These are phyloP conservation scores for Drosophila biarmipes DNA, from an alignment of 1,140 invertebrate genomes.

Conservation along the genomic window DNA sequence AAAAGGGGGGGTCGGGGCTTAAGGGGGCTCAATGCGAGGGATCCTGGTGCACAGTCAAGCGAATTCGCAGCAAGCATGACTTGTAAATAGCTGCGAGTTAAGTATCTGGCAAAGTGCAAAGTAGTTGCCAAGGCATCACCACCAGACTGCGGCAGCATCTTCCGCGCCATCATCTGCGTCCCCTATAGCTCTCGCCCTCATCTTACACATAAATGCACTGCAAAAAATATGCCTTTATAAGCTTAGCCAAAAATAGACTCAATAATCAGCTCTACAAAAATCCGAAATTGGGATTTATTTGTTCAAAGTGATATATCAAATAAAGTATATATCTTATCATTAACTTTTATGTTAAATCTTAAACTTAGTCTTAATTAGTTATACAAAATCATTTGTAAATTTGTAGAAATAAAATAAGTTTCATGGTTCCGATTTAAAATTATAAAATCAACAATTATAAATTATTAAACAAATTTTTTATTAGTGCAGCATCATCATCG, in stretches of 20 bases:
- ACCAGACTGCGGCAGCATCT: conserved; percentile 29
- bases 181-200: not conserved
- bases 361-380: too few relatives aligned
- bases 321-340: too few relatives aligned
- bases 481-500: conserved; percentile 31
- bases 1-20: not conserved
- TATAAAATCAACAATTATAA: too few relatives aligned
- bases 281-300: too few relatives aligned
- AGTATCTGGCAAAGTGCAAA: conserved; percentile 84
- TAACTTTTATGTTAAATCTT: too few relatives aligned
- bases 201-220: conserved; percentile 7
- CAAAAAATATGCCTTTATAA: not conserved
- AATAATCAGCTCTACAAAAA: not conserved
- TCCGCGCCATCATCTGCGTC: conserved; percentile 22
- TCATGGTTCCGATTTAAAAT: too few relatives aligned
- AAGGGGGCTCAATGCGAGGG: conserved; percentile 13
- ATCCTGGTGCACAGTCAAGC: conserved; percentile 68
- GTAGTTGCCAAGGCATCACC: conserved; percentile 75
- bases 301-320: too few relatives aligned
- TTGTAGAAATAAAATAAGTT: too few relatives aligned
- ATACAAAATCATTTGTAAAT: too few relatives aligned
- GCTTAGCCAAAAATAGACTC: too few relatives aligned
- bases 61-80: conserved; percentile 84
- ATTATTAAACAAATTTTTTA: not conserved
- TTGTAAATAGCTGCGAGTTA: conserved; percentile 84